Evolutionary conservation across 2,797 vertebrate genomes (phyloP).

Genomic region (Anableps anableps): DNA sequence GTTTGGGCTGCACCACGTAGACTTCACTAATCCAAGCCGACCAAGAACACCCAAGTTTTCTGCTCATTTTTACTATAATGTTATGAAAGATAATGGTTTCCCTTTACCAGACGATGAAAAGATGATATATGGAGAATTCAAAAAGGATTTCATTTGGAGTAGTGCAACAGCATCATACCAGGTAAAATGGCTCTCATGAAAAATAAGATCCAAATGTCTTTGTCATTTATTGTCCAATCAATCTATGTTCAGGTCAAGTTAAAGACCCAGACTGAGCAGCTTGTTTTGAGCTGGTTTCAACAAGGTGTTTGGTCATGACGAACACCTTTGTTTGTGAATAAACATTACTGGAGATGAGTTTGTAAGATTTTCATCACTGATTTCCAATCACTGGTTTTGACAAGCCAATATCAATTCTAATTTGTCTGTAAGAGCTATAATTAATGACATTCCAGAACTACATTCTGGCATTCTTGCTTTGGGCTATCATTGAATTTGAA

Average conservation of each 20-base stretch:
- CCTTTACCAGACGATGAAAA: too few species aligned
- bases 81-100: too few species aligned
- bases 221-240: not conserved
- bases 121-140: too few species aligned
- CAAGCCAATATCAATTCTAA: not conserved
- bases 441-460: not conserved
- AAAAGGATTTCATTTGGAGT: too few species aligned
- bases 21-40: conserved; percentile 81
- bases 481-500: not conserved
- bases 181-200: too few species aligned
- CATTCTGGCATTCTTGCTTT: not conserved
- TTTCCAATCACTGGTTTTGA: not conserved
- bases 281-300: not conserved
- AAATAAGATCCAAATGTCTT: not conserved
- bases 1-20: conserved; percentile 89
- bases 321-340: not conserved
- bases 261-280: not conserved
- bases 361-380: not conserved
- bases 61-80: too few species aligned
- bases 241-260: too few species aligned
- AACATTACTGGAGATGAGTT: not conserved
- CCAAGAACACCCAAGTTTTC: too few species aligned
- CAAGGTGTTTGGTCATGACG: not conserved
- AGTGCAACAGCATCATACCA: too few species aligned
- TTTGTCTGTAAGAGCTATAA: not conserved